Percentiles rank a stretch among this genome's conserved stretches.
phyloP scores from a whole-genome alignment of 1,140 invertebrate species.

The Hyphantria cunea region DNA sequence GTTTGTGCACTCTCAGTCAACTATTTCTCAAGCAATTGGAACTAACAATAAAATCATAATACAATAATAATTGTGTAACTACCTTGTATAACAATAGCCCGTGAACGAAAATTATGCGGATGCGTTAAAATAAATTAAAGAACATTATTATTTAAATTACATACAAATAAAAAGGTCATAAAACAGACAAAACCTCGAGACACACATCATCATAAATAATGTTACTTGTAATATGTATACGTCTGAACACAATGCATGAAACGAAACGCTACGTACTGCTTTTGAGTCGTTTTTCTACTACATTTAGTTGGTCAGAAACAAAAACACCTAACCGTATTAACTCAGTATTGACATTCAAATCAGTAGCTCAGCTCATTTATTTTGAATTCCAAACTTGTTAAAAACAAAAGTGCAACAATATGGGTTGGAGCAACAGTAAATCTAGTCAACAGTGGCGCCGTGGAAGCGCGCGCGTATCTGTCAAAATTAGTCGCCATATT shows the following conservation, averaged over 20 bases:
- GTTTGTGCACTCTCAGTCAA: neutral
- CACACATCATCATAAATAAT: constrained; percentile 28
- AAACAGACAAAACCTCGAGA: constrained; percentile 25
- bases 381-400: constrained; percentile 68
- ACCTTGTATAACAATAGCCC: neutral
- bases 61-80: constrained; percentile 1
- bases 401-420: constrained; percentile 64
- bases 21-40: constrained; percentile 1
- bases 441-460: constrained; percentile 70
- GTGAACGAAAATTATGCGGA: constrained; percentile 13
- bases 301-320: constrained; percentile 72
- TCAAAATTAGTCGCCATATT: constrained; percentile 69
- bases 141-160: constrained; percentile 27
- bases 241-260: constrained; percentile 14
- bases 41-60: constrained; percentile 1
- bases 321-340: constrained; percentile 70
- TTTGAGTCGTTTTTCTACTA: constrained; percentile 5
- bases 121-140: constrained; percentile 28
- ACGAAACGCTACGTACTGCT: constrained; percentile 22
- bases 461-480: constrained; percentile 63
- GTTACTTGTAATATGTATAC: constrained; percentile 22
- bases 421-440: constrained; percentile 74
- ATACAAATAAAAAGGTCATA: constrained; percentile 29
- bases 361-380: constrained; percentile 72
- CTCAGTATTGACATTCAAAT: constrained; percentile 72